A percentile compares a stretch with the other conserved stretches of the same genome.
phyloP scores from a whole-genome alignment of 2,113 vertebrate species.

The Lethenteron reissneri region DNA sequence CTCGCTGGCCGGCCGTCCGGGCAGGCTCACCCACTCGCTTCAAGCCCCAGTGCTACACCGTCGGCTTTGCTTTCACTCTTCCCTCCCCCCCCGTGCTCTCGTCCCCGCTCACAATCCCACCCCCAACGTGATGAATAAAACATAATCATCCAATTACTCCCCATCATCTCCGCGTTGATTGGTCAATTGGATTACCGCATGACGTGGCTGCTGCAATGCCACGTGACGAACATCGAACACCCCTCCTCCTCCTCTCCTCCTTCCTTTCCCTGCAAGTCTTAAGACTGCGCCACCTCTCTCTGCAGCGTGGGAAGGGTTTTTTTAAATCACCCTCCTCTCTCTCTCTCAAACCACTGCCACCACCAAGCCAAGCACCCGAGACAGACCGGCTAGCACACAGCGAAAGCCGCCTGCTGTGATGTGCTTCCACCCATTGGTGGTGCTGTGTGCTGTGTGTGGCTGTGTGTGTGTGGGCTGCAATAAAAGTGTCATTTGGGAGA shows the following conservation, averaged over 20 bases:
- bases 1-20: too few species aligned
- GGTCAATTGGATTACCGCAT: slow-evolving; percentile 2
- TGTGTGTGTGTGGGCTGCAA: too few species aligned
- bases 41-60: neutral
- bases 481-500: too few species aligned
- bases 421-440: too few species aligned
- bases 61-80: neutral
- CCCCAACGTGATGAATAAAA: neutral
- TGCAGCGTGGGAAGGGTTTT: neutral
- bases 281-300: neutral
- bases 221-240: neutral
- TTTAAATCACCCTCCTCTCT: neutral
- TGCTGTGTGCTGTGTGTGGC: too few species aligned
- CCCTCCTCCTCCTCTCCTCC: neutral
- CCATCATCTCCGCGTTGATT: slow-evolving; percentile 6
- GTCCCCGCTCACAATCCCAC: neutral
- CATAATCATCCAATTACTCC: slow-evolving; percentile 6
- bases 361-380: too few species aligned
- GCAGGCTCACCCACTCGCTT: neutral
- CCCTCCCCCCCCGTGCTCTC: neutral
- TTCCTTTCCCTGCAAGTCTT: neutral
- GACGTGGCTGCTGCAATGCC: slow-evolving; percentile 2
- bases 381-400: too few species aligned
- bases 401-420: too few species aligned
- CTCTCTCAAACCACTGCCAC: too few species aligned